Conservation (phyloP, 2,797 vertebrate genomes). For the Toxotes lorentzi region DNA sequence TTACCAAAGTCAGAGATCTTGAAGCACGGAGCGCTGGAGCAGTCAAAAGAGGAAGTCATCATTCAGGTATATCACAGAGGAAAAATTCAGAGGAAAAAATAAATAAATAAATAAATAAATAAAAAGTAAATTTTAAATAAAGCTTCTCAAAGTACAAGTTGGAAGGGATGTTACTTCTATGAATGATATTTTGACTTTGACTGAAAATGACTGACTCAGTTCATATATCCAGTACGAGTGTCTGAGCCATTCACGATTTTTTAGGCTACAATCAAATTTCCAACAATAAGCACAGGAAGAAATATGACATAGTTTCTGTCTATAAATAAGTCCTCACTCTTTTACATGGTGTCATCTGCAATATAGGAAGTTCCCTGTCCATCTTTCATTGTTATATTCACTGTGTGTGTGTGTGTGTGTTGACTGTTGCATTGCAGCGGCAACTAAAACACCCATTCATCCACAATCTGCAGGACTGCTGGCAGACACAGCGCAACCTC, state of each 20-base stretch:
- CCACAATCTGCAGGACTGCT: constrained; percentile 91
- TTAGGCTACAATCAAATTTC: background rate
- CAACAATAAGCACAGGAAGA: background rate
- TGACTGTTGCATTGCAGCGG: constrained; percentile 84
- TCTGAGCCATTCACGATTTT: background rate
- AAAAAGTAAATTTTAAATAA: too few relatives aligned
- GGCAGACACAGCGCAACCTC: constrained; percentile 92
- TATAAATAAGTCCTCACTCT: background rate
- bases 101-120: too few relatives aligned
- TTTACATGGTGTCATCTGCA: background rate
- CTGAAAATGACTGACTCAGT: background rate
- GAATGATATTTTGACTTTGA: too few relatives aligned
- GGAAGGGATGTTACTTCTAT: background rate
- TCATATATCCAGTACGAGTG: background rate
- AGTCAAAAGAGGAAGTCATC: constrained; percentile 93
- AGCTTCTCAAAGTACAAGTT: too few relatives aligned
- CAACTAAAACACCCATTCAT: constrained; percentile 92
- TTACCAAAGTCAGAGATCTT: constrained; percentile 89
- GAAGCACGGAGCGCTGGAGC: constrained; percentile 85
- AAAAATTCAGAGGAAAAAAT: too few relatives aligned
- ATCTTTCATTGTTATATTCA: constrained; percentile 43
- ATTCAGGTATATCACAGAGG: constrained; percentile 86
- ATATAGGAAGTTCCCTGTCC: background rate
- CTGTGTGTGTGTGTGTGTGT: constrained; percentile 47
- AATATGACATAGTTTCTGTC: too few relatives aligned